A percentile compares a stretch with the other conserved stretches of the same genome.
These are phyloP conservation scores for Whitmania pigra DNA, from an alignment of 1,140 invertebrate genomes.

Conservation along the genomic window DNA sequence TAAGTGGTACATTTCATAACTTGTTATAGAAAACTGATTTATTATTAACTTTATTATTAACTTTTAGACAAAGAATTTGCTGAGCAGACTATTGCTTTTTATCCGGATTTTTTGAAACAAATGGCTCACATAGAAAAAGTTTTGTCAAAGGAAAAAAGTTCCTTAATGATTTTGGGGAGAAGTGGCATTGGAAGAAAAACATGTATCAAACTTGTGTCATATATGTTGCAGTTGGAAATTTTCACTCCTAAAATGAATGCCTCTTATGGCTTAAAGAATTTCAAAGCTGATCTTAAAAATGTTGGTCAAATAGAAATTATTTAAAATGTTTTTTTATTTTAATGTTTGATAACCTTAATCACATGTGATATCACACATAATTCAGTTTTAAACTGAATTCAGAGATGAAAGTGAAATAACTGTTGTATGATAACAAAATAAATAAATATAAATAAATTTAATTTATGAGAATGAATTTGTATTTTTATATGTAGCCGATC, in stretches of 20 bases:
- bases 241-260: constrained; percentile 50
- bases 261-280: constrained; percentile 51
- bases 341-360: no score
- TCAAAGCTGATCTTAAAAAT: constrained; percentile 53
- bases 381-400: no score
- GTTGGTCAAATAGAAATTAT: constrained; percentile 32
- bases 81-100: constrained; percentile 50
- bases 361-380: no score
- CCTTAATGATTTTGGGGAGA: constrained; percentile 59
- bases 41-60: no score
- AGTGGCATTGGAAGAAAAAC: constrained; percentile 65
- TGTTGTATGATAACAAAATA: no score
- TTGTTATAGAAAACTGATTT: no score
- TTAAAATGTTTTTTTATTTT: not conserved
- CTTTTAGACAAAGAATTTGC: constrained; percentile 47
- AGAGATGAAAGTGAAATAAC: no score
- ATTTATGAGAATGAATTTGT: no score
- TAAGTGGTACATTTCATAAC: not conserved
- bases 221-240: constrained; percentile 57
- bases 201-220: constrained; percentile 57
- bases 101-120: constrained; percentile 53
- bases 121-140: constrained; percentile 54
- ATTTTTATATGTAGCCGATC: no score
- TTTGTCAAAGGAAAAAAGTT: constrained; percentile 51
- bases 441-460: no score